Conservation (phyloP, 2,797 vertebrate genomes). For the Ptychadena robeensis region DNA sequence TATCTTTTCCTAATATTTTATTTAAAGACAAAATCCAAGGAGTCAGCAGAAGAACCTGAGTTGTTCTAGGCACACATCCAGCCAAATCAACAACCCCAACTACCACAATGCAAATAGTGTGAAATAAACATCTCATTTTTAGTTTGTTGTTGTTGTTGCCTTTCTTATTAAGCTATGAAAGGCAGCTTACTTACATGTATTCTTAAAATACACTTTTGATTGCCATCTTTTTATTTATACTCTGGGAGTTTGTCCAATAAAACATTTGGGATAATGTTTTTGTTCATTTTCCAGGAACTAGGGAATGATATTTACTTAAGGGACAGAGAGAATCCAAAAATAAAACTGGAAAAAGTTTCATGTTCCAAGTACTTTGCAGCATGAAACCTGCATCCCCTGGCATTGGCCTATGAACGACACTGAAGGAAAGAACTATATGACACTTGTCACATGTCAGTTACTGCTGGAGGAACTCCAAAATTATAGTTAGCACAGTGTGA, state of each 20-base stretch:
- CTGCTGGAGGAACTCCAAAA: background rate
- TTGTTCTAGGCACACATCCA: background rate
- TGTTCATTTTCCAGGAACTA: conserved; percentile 48
- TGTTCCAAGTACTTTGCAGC: background rate
- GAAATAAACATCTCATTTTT: background rate
- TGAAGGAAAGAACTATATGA: background rate
- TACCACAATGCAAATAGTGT: background rate
- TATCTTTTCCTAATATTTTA: background rate
- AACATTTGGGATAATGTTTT: conserved; percentile 34
- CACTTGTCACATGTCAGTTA: background rate
- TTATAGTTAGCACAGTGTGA: background rate
- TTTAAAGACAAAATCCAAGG: background rate
- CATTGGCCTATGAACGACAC: background rate
- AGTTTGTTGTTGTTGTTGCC: background rate
- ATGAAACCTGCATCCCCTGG: background rate
- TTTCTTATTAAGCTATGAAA: background rate
- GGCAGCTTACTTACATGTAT: background rate
- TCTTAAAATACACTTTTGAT: conserved; percentile 37
- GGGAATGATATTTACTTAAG: conserved; percentile 40
- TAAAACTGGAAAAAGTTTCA: background rate
- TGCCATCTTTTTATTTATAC: conserved; percentile 26
- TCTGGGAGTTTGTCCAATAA: conserved; percentile 34
- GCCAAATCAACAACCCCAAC: background rate
- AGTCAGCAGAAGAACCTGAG: background rate
- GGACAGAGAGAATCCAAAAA: conserved; percentile 28